Conservation (phyloP, 2,113 vertebrate genomes). For the Polypterus senegalus region DNA sequence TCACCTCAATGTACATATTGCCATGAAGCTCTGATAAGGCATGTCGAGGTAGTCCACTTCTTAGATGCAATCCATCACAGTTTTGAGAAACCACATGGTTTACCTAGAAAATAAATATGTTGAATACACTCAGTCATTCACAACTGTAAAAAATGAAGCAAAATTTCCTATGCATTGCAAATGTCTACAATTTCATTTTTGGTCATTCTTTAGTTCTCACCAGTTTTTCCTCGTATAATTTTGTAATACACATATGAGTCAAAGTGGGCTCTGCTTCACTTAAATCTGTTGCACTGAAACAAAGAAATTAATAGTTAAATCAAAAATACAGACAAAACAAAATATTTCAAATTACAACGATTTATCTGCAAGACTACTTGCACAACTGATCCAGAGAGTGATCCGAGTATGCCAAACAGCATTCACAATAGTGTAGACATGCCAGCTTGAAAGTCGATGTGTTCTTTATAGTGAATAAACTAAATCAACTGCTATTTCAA, state of each 20-base stretch:
- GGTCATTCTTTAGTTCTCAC: constrained; percentile 40
- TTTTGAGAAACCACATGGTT: constrained; percentile 94
- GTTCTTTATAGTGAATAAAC: too few relatives aligned
- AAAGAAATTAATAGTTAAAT: neutral
- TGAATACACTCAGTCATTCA: too few relatives aligned
- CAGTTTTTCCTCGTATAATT: constrained; percentile 72
- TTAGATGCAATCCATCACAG: constrained; percentile 89
- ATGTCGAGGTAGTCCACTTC: constrained; percentile 70
- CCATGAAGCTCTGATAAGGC: constrained; percentile 89
- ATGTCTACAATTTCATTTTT: neutral
- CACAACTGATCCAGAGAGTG: too few relatives aligned
- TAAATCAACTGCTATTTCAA: too few relatives aligned
- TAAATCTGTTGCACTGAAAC: constrained; percentile 70
- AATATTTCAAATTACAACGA: too few relatives aligned
- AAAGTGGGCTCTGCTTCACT: constrained; percentile 87
- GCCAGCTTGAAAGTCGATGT: too few relatives aligned
- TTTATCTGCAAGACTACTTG: too few relatives aligned
- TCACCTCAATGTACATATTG: constrained; percentile 97
- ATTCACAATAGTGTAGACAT: too few relatives aligned
- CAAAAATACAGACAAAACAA: too few relatives aligned
- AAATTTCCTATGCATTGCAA: neutral
- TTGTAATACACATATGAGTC: constrained; percentile 85
- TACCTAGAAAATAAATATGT: constrained; percentile 41
- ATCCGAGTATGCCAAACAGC: too few relatives aligned
- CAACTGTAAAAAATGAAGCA: too few relatives aligned